Conservation (phyloP, 2,113 vertebrate genomes). For the Gallinago paraguaiae region DNA sequence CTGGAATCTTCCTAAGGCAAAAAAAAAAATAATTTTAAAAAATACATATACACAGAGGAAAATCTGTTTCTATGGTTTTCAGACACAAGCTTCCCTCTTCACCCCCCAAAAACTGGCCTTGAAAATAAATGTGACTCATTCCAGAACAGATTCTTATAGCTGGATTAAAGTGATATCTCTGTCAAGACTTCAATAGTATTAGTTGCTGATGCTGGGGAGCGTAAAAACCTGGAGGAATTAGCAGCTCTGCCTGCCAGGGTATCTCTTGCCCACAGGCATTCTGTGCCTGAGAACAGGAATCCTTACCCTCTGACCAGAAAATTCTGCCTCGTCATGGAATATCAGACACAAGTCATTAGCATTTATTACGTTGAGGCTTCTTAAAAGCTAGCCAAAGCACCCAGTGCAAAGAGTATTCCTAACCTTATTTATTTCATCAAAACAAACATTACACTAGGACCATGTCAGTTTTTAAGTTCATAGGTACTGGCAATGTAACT, state of each 20-base stretch:
- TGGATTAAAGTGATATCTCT: conserved; percentile 63
- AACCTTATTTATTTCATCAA: background rate
- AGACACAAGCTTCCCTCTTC: conserved; percentile 2
- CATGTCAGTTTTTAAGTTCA: background rate
- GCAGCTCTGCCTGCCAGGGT: conserved; percentile 3
- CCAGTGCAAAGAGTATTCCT: background rate
- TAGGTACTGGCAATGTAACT: background rate
- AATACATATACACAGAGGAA: background rate
- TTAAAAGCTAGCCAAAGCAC: background rate
- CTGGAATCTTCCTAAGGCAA: background rate
- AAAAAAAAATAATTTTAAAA: background rate
- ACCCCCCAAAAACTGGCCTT: background rate
- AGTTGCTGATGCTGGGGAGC: conserved; percentile 47
- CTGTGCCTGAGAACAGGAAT: background rate
- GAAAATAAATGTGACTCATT: conserved; percentile 67
- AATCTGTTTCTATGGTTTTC: conserved; percentile 46
- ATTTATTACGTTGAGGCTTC: background rate
- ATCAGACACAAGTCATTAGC: background rate
- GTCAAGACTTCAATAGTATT: conserved; percentile 44
- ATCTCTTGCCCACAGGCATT: conserved; percentile 22
- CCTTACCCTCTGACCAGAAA: conserved; percentile 10
- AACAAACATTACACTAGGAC: background rate
- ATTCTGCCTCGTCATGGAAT: conserved; percentile 66
- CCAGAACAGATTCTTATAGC: conserved; percentile 37
- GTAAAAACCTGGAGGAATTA: conserved; percentile 62